Evolutionary conservation across 2,888 invertebrate genomes (phyloP), one percentile per base, ranked within the genome.

Genomic region (Aspidiotus rigidus): DNA sequence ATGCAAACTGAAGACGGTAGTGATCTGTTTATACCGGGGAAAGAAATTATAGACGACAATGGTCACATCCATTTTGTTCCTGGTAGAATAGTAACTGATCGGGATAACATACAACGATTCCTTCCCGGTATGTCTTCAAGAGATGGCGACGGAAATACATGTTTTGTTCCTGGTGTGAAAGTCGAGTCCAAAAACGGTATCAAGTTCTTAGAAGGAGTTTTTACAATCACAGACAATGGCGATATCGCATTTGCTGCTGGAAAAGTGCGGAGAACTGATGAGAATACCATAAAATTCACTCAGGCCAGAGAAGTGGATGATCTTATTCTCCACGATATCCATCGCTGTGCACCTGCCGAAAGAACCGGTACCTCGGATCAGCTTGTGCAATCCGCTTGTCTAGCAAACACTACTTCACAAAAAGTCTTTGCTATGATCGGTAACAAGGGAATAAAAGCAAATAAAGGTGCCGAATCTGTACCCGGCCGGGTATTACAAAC

Each of bases 401-500:
- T 85, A 0, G 84, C 28, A 85, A 86, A 76, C 86, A 86, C 74
- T 84, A 86, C 86, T 77, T 84, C 85, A 7, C 78, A 79, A 78
- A n/a, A n/a, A n/a, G n/a, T n/a, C n/a, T n/a, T n/a, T n/a, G n/a
- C n/a, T n/a, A n/a, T 84, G 74, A 85, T 86, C 1, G 84, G 84
- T 3, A 78, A 80, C 80, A 86, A 86, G 79, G 85, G 87, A 0
- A 84, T 87, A n/a, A 85, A 86, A 74, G 86, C 86, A 2, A 80
- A 81, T 61, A 84, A 83, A 73, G 84, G 85, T 17, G 83, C 85
- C 0, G 87, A 88, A 76, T 89, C 89, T 76, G 86, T 89, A 15
- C 87, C 89, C 5, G 89, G 89, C 2, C 87, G 88, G 79, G 85
- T 88, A 74, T 86, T 88, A 0, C 85, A 86, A 74, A 86, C 86